Conservation (phyloP, 2,797 vertebrate species). For the Dendrocincla tyrannina region DNA sequence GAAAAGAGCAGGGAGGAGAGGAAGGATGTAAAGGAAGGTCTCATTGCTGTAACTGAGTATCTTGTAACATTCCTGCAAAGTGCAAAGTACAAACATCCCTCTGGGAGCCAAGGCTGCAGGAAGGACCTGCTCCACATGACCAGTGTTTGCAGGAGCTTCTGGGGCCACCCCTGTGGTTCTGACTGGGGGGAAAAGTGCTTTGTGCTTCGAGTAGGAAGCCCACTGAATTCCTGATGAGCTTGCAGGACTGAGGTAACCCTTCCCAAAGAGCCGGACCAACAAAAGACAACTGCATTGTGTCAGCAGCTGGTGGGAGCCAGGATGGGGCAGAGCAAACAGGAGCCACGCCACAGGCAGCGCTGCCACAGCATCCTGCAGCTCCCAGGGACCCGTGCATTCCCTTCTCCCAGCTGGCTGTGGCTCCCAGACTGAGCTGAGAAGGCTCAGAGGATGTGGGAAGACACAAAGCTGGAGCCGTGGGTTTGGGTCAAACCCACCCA, state of each 20-base stretch:
- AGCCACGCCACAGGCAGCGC: background rate
- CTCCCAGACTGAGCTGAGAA: background rate
- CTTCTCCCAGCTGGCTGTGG: rapidly evolving
- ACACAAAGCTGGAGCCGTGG: rapidly evolving
- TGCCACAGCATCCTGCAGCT: background rate
- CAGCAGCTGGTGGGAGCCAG: background rate
- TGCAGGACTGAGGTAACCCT: background rate
- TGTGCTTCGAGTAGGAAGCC: background rate
- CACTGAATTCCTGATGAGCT: rapidly evolving
- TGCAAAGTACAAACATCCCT: background rate
- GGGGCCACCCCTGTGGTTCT: background rate
- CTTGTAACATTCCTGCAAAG: background rate
- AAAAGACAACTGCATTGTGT: background rate
- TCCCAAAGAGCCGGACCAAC: background rate
- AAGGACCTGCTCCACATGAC: background rate
- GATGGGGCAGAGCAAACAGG: background rate
- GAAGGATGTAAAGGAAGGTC: background rate
- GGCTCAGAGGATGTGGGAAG: background rate
- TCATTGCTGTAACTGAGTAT: background rate
- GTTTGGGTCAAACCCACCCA: background rate
- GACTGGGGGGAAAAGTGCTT: background rate
- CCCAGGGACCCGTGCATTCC: background rate
- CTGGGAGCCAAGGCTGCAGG: background rate
- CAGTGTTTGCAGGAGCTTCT: background rate
- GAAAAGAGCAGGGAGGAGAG: background rate